Conservation (phyloP, 2,888 invertebrate genomes). For the Serripes groenlandicus region DNA sequence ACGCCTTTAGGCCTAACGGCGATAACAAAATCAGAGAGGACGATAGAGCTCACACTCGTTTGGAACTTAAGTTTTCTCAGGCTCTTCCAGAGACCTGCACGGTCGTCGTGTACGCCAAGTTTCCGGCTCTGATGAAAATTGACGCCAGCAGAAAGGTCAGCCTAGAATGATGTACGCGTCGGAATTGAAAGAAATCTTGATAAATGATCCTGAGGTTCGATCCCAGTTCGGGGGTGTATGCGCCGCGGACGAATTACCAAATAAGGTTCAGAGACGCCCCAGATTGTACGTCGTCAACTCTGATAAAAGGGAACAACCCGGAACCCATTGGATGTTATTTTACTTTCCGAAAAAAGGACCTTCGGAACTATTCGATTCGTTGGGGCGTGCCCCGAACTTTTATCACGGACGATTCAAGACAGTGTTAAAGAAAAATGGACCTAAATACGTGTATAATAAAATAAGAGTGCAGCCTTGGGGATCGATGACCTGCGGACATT, state of each 20-base stretch:
- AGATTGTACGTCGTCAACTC: constrained; percentile 25
- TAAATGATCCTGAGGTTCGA: background rate
- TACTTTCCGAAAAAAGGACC: constrained; percentile 21
- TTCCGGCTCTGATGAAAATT: too few relatives aligned
- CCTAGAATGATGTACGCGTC: constrained; percentile 14
- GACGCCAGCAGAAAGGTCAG: too few relatives aligned
- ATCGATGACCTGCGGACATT: constrained; percentile 3
- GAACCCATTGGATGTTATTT: constrained; percentile 16
- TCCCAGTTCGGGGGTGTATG: constrained; percentile 18
- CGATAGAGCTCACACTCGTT: constrained; percentile 35
- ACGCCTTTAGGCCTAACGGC: constrained; percentile 12
- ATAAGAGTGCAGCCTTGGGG: background rate
- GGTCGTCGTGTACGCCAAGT: too few relatives aligned
- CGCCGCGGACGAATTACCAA: constrained; percentile 24
- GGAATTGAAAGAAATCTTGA: background rate
- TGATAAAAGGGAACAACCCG: constrained; percentile 7
- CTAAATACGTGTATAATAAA: constrained; percentile 12
- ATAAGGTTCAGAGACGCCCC: background rate
- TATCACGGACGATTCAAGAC: constrained; percentile 24
- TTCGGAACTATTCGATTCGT: constrained; percentile 18
- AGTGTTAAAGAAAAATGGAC: constrained; percentile 11
- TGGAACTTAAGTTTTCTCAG: constrained; percentile 36
- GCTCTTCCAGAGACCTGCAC: too few relatives aligned
- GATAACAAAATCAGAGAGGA: background rate
- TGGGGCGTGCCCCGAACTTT: constrained; percentile 3